Percentiles rank a stretch among this genome's conserved stretches.
These are phyloP conservation scores for Rhegmatorhina hoffmannsi DNA, from an alignment of 2,113 vertebrate genomes.

Conservation along the genomic window DNA sequence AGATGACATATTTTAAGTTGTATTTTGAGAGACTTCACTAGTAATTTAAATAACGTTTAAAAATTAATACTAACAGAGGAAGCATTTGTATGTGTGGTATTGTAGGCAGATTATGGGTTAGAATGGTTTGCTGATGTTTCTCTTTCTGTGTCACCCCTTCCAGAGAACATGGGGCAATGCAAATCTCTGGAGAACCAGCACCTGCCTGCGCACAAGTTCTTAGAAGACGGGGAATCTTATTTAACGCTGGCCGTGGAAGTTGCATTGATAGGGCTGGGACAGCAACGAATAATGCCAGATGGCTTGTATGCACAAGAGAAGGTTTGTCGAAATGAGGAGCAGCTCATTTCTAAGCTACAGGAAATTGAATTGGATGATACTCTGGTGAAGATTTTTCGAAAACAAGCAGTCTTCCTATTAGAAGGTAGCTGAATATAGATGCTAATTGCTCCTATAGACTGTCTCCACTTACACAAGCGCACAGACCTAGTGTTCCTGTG, in stretches of 20 bases:
- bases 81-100: neutral
- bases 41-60: neutral
- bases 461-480: neutral
- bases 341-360: slow-evolving; percentile 91
- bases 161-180: slow-evolving; percentile 81
- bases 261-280: slow-evolving; percentile 91
- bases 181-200: slow-evolving; percentile 89
- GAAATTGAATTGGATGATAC: slow-evolving; percentile 88
- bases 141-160: neutral
- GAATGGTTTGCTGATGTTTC: neutral
- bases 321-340: slow-evolving; percentile 92
- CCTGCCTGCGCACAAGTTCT: slow-evolving; percentile 84
- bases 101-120: neutral
- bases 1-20: neutral
- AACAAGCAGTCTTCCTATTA: slow-evolving; percentile 92
- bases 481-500: neutral
- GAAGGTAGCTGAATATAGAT: slow-evolving; percentile 81
- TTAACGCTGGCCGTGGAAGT: slow-evolving; percentile 90
- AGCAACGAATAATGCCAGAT: slow-evolving; percentile 95
- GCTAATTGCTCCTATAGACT: slow-evolving; percentile 24
- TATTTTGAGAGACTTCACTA: neutral
- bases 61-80: neutral
- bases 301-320: slow-evolving; percentile 97
- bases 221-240: slow-evolving; percentile 92
- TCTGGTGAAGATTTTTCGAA: slow-evolving; percentile 93